Base-by-base conservation (phyloP, 1,140 invertebrate genomes). In the Cydia pomonella region DNA sequence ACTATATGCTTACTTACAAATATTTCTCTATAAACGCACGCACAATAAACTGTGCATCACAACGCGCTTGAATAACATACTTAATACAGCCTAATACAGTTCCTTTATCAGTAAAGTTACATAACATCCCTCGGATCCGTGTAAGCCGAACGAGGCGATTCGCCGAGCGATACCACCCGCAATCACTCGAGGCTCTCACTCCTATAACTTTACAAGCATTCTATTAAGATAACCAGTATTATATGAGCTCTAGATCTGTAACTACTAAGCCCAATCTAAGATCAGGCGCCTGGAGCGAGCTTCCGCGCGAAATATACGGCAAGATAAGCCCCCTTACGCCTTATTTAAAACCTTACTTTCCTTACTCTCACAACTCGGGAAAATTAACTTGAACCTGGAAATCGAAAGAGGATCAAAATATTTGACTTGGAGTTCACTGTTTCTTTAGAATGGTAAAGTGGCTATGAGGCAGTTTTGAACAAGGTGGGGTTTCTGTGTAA, bases 301-400 rank as follows among this genome's bases (percentile, higher is more conserved):
- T 50, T 50, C 47, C 12, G 44, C 12, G 44, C 18, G 53, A 59
- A 53, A 59, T 59, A 59, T 59, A 59, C 53, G 53, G 75, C 75
- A 63, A 83, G 81, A 85, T 85, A 87, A 87, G 83, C 83, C 74
- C 64, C 76, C 76, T 47, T 64, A 74, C 73, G 66, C 78, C 75
- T 82, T 83, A 80, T 77, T 81, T 84, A 80, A 82, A 84, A 75
- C 77, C 77, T 78, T 81, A 79, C 77, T 78, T 82, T 79, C 75
- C 73, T 80, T 82, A 69, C 71, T 74, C 77, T 78, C 47, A 29
- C 53, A 75, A n/a, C 38, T 75, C 64, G 3, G 38, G 41, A 79
- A 81, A 79, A 76, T 76, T 75, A 75, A 80, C 72, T 50, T 73
- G 38, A 66, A 66, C 27, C n/a, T 33, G n/a, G 64, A 29, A 69